Conservation (phyloP, 2,888 invertebrate species). For the Drosophila pseudotalamancana region DNA sequence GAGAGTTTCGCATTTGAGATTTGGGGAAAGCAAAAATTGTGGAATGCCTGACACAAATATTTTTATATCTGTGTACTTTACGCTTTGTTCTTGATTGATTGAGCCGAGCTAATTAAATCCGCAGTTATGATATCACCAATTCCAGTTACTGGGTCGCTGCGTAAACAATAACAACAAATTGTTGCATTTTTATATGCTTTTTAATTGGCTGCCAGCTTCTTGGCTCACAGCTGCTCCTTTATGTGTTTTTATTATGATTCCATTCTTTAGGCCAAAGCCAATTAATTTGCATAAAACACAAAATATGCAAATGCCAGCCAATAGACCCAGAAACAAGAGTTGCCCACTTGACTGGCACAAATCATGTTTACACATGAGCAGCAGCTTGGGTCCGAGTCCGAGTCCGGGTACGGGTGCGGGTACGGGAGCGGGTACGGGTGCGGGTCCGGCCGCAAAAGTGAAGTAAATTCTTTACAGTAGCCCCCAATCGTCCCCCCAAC, state of each 20-base stretch:
- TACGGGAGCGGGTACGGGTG: conserved; percentile 31
- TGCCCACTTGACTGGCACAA: conserved; percentile 66
- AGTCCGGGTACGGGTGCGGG: conserved; percentile 3
- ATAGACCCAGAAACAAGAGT: conserved; percentile 46
- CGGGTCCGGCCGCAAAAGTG: conserved; percentile 43
- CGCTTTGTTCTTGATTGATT: conserved; percentile 53
- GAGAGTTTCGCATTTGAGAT: conserved; percentile 40
- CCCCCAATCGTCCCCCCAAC: neutral
- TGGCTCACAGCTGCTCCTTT: conserved; percentile 11
- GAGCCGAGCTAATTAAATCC: conserved; percentile 39
- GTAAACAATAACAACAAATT: conserved; percentile 21
- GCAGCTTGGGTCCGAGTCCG: conserved; percentile 18
- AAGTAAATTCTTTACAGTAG: conserved; percentile 10
- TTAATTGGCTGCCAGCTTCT: conserved; percentile 43
- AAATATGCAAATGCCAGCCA: conserved; percentile 66
- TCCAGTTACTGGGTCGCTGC: conserved; percentile 14
- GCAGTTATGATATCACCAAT: conserved; percentile 32
- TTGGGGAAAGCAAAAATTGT: conserved; percentile 54
- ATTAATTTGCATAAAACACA: conserved; percentile 69
- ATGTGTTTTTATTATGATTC: conserved; percentile 28
- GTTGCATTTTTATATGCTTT: conserved; percentile 37
- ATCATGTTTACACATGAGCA: conserved; percentile 73
- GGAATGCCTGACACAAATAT: conserved; percentile 53
- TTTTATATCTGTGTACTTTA: conserved; percentile 6
- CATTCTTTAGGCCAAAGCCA: conserved; percentile 25